These are phyloP conservation scores for Coregonus ussuriensis DNA, from an alignment of 2,797 vertebrate species.

Conservation along the genomic window DNA sequence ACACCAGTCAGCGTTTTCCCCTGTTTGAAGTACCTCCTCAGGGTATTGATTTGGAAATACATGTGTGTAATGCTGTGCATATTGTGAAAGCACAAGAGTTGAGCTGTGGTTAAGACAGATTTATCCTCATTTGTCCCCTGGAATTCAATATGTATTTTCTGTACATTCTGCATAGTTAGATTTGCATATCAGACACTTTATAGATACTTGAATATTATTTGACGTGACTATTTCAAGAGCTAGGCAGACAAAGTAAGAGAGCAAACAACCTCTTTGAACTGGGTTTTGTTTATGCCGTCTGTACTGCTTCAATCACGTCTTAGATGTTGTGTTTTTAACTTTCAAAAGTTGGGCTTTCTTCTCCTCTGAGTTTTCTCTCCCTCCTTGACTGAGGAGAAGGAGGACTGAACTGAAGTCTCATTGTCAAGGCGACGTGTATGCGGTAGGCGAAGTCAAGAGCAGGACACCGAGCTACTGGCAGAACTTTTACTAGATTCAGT, in stretches of 20 bases:
- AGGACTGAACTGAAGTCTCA: neutral
- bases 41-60: neutral
- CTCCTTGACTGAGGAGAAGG: slow-evolving; percentile 42
- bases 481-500: too few relatives aligned
- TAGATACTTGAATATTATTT: neutral
- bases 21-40: slow-evolving; percentile 1
- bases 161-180: neutral
- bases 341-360: slow-evolving; percentile 52
- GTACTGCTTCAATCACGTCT: slow-evolving; percentile 52
- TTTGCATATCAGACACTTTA: neutral
- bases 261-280: slow-evolving; percentile 38
- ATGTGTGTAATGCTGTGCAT: neutral
- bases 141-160: neutral
- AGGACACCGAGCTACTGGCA: too few relatives aligned
- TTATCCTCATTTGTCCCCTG: neutral
- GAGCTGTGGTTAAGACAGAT: neutral
- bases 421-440: too few relatives aligned
- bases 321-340: slow-evolving; percentile 17
- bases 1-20: neutral
- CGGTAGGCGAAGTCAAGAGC: too few relatives aligned
- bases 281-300: slow-evolving; percentile 48
- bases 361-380: slow-evolving; percentile 17
- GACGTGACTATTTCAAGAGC: neutral
- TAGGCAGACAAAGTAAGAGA: neutral
- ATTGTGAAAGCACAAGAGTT: neutral